These are phyloP conservation scores for Lordiphosa fenestrarum DNA, from an alignment of 2,888 invertebrate genomes.

Conservation along the genomic window DNA sequence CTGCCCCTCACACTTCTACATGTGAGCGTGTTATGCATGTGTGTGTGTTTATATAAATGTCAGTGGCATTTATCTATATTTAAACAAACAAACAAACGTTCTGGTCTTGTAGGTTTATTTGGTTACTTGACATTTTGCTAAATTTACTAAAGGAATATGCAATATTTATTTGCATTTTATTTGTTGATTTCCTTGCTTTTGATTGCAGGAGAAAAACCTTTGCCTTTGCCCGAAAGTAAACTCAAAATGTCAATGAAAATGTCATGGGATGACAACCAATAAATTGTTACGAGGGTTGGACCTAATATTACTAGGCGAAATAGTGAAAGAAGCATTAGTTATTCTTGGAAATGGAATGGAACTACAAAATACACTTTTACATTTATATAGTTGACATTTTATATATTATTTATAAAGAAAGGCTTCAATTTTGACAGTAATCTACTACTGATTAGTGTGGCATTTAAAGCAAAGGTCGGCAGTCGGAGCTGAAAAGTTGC, in stretches of 20 bases:
- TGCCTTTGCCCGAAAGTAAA: constrained; percentile 32
- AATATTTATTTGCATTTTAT: constrained; percentile 61
- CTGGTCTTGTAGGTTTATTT: constrained; percentile 53
- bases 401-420: too few relatives aligned
- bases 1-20: not conserved
- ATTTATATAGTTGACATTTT: too few relatives aligned
- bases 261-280: not conserved
- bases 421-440: too few relatives aligned
- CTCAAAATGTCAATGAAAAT: constrained; percentile 37
- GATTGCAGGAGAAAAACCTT: constrained; percentile 40
- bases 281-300: constrained; percentile 9
- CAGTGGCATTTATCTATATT: constrained; percentile 69
- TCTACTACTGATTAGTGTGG: too few relatives aligned
- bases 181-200: constrained; percentile 60
- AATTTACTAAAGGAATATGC: constrained; percentile 43
- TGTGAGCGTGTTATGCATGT: not conserved
- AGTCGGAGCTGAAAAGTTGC: too few relatives aligned
- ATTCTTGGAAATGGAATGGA: too few relatives aligned
- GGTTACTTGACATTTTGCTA: constrained; percentile 66
- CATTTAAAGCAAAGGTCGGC: too few relatives aligned
- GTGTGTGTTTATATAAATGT: constrained; percentile 44
- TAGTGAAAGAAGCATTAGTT: too few relatives aligned
- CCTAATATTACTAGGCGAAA: too few relatives aligned
- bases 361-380: too few relatives aligned
- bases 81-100: constrained; percentile 56